Percentiles rank a stretch among this genome's conserved stretches.
These are phyloP conservation scores for Nomada fucata DNA, from an alignment of 2,888 invertebrate species.

Conservation along the genomic window DNA sequence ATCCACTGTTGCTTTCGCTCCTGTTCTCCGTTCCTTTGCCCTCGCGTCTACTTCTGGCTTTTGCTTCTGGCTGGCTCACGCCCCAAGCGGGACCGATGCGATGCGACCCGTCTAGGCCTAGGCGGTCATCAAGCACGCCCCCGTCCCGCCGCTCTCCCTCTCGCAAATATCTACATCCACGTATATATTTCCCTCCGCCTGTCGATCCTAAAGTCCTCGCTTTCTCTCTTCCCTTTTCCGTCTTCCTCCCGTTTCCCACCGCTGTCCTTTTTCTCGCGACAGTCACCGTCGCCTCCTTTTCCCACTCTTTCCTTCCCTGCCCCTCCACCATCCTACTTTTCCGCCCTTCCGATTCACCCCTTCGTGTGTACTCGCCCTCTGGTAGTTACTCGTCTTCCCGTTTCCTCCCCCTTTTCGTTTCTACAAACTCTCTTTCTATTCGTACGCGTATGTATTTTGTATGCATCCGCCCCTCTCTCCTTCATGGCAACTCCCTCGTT, in stretches of 20 bases:
- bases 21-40: constrained; percentile 51
- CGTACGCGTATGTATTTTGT: constrained; percentile 28
- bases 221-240: constrained; percentile 41
- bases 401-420: background rate
- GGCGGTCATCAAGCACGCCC: constrained; percentile 79
- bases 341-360: background rate
- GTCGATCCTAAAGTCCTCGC: constrained; percentile 29
- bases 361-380: background rate
- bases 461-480: constrained; percentile 11
- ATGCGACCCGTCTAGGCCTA: constrained; percentile 78
- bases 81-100: constrained; percentile 81
- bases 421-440: background rate
- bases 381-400: background rate
- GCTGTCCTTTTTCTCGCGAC: too few species aligned
- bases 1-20: constrained; percentile 8
- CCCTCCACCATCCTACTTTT: constrained; percentile 1
- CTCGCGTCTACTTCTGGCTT: constrained; percentile 46
- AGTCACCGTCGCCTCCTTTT: too few species aligned
- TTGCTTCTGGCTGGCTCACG: constrained; percentile 76
- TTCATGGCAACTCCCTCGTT: constrained; percentile 9
- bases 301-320: constrained; percentile 40
- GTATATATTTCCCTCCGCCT: constrained; percentile 17
- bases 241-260: constrained; percentile 36
- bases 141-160: constrained; percentile 63
- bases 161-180: constrained; percentile 4